Evolutionary conservation across 2,797 vertebrate genomes (phyloP).

Genomic region (Centropyge bicolor): DNA sequence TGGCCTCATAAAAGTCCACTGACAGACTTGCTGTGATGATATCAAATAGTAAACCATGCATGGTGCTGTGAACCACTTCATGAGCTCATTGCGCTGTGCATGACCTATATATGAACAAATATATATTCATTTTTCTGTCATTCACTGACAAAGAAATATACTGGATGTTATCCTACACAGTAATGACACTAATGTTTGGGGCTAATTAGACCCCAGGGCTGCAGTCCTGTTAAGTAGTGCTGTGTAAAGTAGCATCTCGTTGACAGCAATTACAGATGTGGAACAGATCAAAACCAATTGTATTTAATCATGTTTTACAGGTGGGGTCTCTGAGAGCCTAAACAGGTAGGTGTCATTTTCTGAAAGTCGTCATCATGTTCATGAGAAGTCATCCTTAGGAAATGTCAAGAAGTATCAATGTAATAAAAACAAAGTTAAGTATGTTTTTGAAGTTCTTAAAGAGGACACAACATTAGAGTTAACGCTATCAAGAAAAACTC

Average conservation of each 20-base stretch:
- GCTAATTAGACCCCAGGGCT: not conserved
- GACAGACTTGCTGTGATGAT: not conserved
- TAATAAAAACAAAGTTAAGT: too few species aligned
- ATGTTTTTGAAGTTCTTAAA: too few species aligned
- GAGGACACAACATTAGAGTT: too few species aligned
- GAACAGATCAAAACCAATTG: not conserved
- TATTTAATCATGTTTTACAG: not conserved
- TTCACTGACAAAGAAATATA: not conserved
- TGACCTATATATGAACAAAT: not conserved
- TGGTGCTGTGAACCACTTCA: not conserved
- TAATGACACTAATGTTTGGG: not conserved
- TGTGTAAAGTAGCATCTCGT: too few species aligned
- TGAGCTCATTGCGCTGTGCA: not conserved
- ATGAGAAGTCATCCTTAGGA: too few species aligned
- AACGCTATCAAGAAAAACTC: too few species aligned
- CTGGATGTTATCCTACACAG: not conserved
- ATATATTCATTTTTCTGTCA: not conserved
- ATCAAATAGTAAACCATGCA: not conserved
- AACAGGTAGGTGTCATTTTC: not conserved
- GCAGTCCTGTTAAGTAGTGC: not conserved
- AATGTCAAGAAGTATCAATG: too few species aligned
- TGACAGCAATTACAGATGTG: not conserved
- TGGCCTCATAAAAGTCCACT: not conserved
- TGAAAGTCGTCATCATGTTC: too few species aligned
- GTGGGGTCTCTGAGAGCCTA: not conserved